Conservation (phyloP, 1,140 invertebrate species). For the Lethocerus indicus region DNA sequence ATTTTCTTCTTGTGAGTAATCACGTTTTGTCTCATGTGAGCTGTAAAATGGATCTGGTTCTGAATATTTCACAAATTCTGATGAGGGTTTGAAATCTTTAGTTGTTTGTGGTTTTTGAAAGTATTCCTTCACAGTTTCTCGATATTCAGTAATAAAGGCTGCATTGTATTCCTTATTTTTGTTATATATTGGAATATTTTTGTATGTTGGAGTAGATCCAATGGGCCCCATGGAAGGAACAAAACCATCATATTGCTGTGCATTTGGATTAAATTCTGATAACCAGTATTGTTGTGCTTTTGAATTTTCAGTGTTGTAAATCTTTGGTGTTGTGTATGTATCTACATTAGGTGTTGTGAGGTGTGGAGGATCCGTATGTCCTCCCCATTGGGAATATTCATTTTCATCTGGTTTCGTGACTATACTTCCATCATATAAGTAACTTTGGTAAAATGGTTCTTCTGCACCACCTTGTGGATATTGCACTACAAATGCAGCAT, state of each 20-base stretch:
- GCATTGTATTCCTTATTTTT: constrained; percentile 10
- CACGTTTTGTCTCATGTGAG: constrained; percentile 1
- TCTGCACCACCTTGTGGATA: too few relatives aligned
- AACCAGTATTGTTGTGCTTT: too few relatives aligned
- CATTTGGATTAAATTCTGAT: constrained; percentile 7
- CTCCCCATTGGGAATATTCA: too few relatives aligned
- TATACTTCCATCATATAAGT: too few relatives aligned
- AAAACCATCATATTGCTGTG: constrained; percentile 12
- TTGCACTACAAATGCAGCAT: too few relatives aligned
- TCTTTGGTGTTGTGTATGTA: too few relatives aligned
- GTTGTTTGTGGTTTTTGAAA: constrained; percentile 13
- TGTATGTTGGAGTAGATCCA: constrained; percentile 5
- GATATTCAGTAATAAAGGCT: too few relatives aligned
- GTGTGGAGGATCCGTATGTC: too few relatives aligned
- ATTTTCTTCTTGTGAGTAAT: neutral
- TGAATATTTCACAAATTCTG: constrained; percentile 18
- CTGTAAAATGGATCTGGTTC: constrained; percentile 19
- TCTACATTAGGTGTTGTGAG: too few relatives aligned
- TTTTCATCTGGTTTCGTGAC: neutral
- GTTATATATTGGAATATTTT: constrained; percentile 12
- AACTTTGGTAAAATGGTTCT: too few relatives aligned
- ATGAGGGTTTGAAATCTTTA: constrained; percentile 20
- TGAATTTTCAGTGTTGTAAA: too few relatives aligned
- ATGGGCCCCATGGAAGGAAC: constrained; percentile 12
- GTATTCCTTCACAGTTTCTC: too few relatives aligned